Evolutionary conservation across 2,888 invertebrate species (phyloP).

Genomic region (Alcis repandata): DNA sequence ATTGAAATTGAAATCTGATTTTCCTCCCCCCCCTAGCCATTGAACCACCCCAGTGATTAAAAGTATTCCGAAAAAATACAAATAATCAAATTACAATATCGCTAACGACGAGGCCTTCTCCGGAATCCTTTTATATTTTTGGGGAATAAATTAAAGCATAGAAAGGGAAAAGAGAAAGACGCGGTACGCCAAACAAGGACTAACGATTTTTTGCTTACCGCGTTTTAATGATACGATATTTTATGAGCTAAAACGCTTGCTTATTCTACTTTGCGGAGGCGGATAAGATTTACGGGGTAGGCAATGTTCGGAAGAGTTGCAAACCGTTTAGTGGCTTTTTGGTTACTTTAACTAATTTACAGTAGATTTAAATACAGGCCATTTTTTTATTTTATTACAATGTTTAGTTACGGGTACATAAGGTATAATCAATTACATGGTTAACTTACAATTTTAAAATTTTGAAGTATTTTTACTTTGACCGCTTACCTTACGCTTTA

Average conservation of each 20-base stretch:
- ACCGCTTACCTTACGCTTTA: no score
- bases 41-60: constrained; percentile 80
- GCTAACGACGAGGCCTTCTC: constrained; percentile 82
- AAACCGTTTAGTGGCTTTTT: neutral
- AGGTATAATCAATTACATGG: no score
- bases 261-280: constrained; percentile 36
- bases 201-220: constrained; percentile 71
- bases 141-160: constrained; percentile 82
- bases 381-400: no score
- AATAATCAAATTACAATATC: constrained; percentile 88
- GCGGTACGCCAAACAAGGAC: constrained; percentile 72
- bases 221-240: constrained; percentile 52
- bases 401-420: no score
- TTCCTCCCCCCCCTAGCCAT: constrained; percentile 70
- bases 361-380: neutral
- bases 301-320: constrained; percentile 15
- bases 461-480: no score
- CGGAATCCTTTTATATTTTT: constrained; percentile 85
- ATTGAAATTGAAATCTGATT: constrained; percentile 87
- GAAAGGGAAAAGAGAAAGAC: constrained; percentile 71
- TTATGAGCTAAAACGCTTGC: constrained; percentile 39
- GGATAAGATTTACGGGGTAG: constrained; percentile 28
- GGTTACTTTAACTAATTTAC: neutral
- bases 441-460: no score
- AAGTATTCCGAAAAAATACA: constrained; percentile 85